Evolutionary conservation across 2,113 vertebrate genomes (phyloP).

Genomic region (Crotalus tigris): DNA sequence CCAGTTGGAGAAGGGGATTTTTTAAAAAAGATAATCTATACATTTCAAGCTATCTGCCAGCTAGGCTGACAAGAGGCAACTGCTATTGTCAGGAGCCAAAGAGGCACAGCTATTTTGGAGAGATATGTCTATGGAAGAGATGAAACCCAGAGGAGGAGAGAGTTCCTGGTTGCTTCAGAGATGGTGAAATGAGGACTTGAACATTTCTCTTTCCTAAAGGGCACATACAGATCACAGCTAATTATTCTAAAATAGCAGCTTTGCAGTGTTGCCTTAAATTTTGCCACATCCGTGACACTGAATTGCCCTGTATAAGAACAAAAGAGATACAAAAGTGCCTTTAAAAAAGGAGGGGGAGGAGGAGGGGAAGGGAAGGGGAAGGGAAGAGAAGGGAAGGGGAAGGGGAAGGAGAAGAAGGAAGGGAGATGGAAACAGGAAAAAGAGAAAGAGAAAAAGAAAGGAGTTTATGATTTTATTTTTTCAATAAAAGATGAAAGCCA

Average conservation of each 20-base stretch:
- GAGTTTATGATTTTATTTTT: background rate
- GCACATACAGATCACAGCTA: background rate
- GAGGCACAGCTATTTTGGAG: background rate
- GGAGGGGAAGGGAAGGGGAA: too few relatives aligned
- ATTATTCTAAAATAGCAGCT: constrained; percentile 2
- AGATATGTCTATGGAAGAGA: background rate
- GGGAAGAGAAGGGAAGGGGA: too few relatives aligned
- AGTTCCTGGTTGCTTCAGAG: background rate
- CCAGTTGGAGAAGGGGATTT: background rate
- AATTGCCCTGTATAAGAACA: background rate
- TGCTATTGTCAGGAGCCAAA: background rate
- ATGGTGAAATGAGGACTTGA: background rate
- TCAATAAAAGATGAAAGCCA: background rate
- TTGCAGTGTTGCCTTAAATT: background rate
- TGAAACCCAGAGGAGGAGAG: background rate
- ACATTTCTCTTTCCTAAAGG: background rate
- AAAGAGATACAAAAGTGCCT: background rate
- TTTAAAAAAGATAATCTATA: background rate
- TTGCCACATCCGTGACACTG: background rate
- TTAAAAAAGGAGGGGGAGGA: background rate
- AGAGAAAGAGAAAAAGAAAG: too few relatives aligned
- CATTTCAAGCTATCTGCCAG: background rate
- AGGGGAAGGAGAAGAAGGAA: too few relatives aligned
- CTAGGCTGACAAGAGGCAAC: background rate
- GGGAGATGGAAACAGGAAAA: background rate